A percentile compares a stretch with the other conserved stretches of the same genome.
These are phyloP conservation scores for Syrrhaptes paradoxus DNA, from an alignment of 2,113 vertebrate species.

Conservation along the genomic window DNA sequence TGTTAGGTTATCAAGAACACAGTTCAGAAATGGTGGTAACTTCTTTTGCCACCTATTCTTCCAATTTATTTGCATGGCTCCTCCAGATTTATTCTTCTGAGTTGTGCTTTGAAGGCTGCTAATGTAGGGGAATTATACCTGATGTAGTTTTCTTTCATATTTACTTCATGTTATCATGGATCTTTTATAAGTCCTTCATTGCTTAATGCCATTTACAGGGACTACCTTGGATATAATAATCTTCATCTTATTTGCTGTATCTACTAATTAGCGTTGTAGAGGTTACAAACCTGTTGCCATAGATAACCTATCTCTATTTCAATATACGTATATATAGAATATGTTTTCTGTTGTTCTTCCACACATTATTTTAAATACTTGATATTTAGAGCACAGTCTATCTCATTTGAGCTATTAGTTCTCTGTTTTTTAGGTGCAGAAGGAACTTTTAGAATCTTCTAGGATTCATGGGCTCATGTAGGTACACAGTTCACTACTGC, in stretches of 20 bases:
- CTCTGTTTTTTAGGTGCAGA: not conserved
- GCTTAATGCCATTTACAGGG: not conserved
- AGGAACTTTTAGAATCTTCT: not conserved
- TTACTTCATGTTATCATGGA: not conserved
- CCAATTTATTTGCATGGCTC: not conserved
- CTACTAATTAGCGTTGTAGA: not conserved
- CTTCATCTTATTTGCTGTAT: not conserved
- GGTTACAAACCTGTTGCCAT: not conserved
- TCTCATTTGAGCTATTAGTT: not conserved
- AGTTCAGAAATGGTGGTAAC: not conserved
- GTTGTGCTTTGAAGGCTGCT: not conserved
- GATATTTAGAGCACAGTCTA: not conserved
- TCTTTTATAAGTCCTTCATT: not conserved
- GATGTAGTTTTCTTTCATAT: not conserved
- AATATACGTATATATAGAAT: not conserved
- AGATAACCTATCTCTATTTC: not conserved
- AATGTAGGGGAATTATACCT: not conserved
- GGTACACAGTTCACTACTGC: not conserved
- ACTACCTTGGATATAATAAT: not conserved
- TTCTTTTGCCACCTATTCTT: not conserved
- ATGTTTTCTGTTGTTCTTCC: not conserved
- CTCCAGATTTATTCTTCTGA: not conserved
- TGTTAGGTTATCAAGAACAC: not conserved
- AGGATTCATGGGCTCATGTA: constrained; percentile 9
- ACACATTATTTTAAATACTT: not conserved